These are phyloP conservation scores for Mixornis gularis DNA, from an alignment of 2,113 vertebrate species.

Conservation along the genomic window DNA sequence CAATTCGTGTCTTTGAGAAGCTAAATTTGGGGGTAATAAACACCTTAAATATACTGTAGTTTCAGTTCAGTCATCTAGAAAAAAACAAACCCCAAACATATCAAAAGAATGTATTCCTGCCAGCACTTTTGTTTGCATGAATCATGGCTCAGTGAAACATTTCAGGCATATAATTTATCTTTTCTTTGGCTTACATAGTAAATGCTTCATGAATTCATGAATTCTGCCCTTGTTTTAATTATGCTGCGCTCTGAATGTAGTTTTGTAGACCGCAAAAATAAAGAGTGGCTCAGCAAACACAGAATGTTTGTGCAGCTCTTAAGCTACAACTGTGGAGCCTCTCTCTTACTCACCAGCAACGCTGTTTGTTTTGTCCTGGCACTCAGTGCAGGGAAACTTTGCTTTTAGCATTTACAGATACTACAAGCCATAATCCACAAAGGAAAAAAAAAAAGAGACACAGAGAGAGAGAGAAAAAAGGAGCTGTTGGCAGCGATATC, in stretches of 20 bases:
- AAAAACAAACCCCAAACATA: background rate
- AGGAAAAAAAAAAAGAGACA: background rate
- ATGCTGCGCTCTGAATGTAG: constrained; percentile 77
- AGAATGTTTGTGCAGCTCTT: constrained; percentile 73
- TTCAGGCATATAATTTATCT: constrained; percentile 77
- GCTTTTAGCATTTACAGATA: constrained; percentile 37
- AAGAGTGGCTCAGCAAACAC: constrained; percentile 75
- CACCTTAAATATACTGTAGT: constrained; percentile 50
- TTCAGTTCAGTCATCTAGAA: constrained; percentile 32
- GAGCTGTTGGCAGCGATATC: background rate
- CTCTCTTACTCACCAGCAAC: constrained; percentile 52
- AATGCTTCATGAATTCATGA: constrained; percentile 75
- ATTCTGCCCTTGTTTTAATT: constrained; percentile 80
- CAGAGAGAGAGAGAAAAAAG: background rate
- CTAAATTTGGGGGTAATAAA: constrained; percentile 9
- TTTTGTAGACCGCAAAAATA: constrained; percentile 76
- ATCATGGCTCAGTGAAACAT: constrained; percentile 69
- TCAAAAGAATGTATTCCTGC: constrained; percentile 43
- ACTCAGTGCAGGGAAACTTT: constrained; percentile 35
- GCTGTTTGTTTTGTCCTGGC: constrained; percentile 60
- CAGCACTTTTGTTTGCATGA: constrained; percentile 66
- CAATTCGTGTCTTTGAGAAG: background rate
- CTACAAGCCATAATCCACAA: constrained; percentile 9
- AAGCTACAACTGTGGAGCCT: constrained; percentile 56
- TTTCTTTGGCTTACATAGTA: constrained; percentile 73